Conservation (phyloP, 2,113 vertebrate species). For the Gobiocypris rarus region DNA sequence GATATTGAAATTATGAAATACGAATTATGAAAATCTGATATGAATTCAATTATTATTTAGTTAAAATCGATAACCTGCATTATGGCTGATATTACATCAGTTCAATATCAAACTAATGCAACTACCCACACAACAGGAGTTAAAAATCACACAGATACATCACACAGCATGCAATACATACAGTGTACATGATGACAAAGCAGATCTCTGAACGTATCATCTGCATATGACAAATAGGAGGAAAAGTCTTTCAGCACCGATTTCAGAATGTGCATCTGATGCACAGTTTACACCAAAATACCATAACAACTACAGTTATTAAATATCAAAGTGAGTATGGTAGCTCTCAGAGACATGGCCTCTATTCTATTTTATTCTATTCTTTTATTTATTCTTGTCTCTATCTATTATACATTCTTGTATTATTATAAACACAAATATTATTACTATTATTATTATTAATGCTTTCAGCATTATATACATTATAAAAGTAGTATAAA, state of each 20-base stretch:
- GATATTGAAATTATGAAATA: too few species aligned
- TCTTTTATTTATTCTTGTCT: too few species aligned
- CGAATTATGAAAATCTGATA: too few species aligned
- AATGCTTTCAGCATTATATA: too few species aligned
- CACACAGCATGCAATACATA: conserved; percentile 72
- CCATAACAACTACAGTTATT: neutral
- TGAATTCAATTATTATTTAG: neutral
- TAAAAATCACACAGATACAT: conserved; percentile 41
- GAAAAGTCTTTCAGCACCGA: neutral
- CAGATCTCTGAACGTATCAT: conserved; percentile 71
- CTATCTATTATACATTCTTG: too few species aligned
- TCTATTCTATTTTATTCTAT: neutral
- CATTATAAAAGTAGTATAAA: neutral
- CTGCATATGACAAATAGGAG: neutral
- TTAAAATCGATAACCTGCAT: neutral
- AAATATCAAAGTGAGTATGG: neutral
- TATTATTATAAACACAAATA: too few species aligned
- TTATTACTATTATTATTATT: too few species aligned
- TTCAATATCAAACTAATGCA: neutral
- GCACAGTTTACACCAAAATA: neutral
- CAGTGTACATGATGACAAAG: conserved; percentile 85
- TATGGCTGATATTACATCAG: neutral
- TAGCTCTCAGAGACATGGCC: neutral
- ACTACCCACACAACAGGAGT: neutral
- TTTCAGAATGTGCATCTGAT: too few species aligned